Evolutionary conservation across 2,797 vertebrate genomes (phyloP), one percentile per base, ranked within the genome.

Genomic region (Cygnus olor): DNA sequence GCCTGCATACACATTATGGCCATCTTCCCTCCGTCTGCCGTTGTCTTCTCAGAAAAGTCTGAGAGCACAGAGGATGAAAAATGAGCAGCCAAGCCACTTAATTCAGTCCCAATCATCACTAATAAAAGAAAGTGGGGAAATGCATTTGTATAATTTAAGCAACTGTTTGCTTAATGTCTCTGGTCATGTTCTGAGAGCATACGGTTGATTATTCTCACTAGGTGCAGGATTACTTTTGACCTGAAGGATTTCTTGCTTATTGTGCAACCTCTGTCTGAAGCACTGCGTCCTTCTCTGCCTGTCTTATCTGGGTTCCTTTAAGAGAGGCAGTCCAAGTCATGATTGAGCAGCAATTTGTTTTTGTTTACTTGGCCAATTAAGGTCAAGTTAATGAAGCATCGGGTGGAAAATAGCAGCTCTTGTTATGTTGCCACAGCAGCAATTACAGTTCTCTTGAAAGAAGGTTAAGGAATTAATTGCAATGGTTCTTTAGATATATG

Each of bases 321-420:
- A 64, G 73, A 83, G 54, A 77, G 1, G 1, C 54, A 91, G 44
- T n/a, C 60, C 82, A 28, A 94, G 80, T 58, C 81, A 61, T 70
- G 79, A 78, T 17, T 65, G 42, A 89, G 68, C 40, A 61, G 40
- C 51, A 57, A 89, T 88, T 80, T 94, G 58, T 4, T 91, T 94
- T 87, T 96, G 84, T 94, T 95, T 96, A 85, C 77, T 86, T 57
- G 73, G 51, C 73, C 91, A 93, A 74, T 96, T 89, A 94, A 65
- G 92, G 80, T 70, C 82, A 87, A 93, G 69, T 77, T 95, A 96
- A 97, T 94, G 93, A 95, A 90, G 81, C 84, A 80, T 74, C 0
- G 12, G 76, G 86, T 91, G 74, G 88, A 79, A 96, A 91, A 85
- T 32, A 76, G 53, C 66, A 66, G 40, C 77, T 79, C 78, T 51